These are phyloP conservation scores for Drosophila asahinai DNA, from an alignment of 1,140 invertebrate genomes.

Conservation along the genomic window DNA sequence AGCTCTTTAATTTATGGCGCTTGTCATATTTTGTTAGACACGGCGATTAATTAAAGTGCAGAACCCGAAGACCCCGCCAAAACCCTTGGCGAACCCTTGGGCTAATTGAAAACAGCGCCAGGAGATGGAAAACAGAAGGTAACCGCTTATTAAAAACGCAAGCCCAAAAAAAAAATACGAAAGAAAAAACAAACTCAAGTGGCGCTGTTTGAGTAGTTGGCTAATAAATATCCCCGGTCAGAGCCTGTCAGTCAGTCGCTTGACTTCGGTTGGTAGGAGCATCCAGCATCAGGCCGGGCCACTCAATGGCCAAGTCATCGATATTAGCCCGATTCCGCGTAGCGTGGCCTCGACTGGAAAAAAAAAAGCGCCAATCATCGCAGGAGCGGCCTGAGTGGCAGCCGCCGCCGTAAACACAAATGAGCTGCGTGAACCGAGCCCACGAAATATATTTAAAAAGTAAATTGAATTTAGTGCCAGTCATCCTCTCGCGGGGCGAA, in stretches of 20 bases:
- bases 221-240: constrained; percentile 72
- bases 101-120: constrained; percentile 76
- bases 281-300: constrained; percentile 41
- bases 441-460: constrained; percentile 71
- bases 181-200: constrained; percentile 61
- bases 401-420: constrained; percentile 52
- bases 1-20: constrained; percentile 77
- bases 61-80: constrained; percentile 31
- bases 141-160: constrained; percentile 81
- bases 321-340: constrained; percentile 81
- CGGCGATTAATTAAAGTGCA: constrained; percentile 82
- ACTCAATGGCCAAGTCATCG: constrained; percentile 81
- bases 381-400: constrained; percentile 81
- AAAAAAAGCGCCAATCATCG: constrained; percentile 78
- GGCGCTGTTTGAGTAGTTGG: constrained; percentile 64
- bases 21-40: constrained; percentile 84
- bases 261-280: neutral
- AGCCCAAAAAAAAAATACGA: constrained; percentile 41
- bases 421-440: constrained; percentile 42
- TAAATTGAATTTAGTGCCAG: constrained; percentile 81
- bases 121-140: constrained; percentile 61
- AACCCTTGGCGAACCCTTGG: constrained; percentile 30
- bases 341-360: constrained; percentile 37
- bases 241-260: constrained; percentile 41
- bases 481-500: constrained; percentile 65